Evolutionary conservation across 2,797 vertebrate species (phyloP).

Genomic region (Ispidina picta): DNA sequence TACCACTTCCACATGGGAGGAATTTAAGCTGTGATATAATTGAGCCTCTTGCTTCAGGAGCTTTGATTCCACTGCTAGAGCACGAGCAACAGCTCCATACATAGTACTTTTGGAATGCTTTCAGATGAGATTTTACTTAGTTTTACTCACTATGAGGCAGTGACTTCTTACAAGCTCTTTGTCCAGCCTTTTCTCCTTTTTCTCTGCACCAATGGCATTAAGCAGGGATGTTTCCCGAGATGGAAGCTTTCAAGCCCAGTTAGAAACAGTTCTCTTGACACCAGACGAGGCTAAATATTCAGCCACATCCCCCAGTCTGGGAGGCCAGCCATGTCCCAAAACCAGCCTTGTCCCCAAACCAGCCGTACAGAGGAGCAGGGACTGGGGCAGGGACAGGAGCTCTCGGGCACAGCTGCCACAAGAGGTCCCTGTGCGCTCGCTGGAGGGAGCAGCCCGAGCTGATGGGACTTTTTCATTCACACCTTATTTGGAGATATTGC

Average conservation of each 20-base stretch:
- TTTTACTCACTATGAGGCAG: neutral
- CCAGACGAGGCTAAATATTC: neutral
- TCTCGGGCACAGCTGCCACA: neutral
- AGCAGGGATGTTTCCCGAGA: neutral
- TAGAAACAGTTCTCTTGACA: neutral
- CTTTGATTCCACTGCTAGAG: neutral
- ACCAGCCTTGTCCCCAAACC: neutral
- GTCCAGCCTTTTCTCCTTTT: neutral
- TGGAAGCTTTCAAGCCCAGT: neutral
- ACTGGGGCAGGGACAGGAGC: neutral
- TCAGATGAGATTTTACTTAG: neutral
- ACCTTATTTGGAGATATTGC: slow-evolving; percentile 16
- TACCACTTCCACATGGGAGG: neutral
- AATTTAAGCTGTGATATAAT: neutral
- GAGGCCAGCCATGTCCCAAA: neutral
- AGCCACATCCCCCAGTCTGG: neutral
- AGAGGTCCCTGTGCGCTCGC: slow-evolving; percentile 56
- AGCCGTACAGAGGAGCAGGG: neutral
- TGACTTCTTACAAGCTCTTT: neutral
- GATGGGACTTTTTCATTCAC: neutral
- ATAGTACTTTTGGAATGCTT: neutral
- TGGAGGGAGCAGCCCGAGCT: neutral
- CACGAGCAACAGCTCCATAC: neutral
- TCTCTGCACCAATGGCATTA: neutral
- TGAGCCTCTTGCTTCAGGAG: neutral